Evolutionary conservation across 2,797 vertebrate species (phyloP).

Genomic region (Sebastes iracundus): DNA sequence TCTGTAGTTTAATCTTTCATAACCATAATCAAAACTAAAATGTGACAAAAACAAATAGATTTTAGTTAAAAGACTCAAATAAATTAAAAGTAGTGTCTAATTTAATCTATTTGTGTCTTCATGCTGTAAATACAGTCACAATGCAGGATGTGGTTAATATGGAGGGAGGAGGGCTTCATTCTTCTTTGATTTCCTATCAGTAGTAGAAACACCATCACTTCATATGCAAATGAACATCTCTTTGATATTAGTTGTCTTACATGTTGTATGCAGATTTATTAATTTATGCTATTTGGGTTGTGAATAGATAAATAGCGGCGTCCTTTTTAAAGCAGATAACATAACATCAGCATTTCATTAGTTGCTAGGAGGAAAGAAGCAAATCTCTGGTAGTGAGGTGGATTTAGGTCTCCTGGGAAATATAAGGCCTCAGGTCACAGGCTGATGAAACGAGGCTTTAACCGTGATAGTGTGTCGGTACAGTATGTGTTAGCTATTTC

Average conservation of each 20-base stretch:
- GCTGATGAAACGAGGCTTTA: slow-evolving; percentile 43
- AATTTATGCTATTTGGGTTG: slow-evolving; percentile 55
- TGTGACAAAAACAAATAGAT: not conserved
- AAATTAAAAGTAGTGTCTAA: not conserved
- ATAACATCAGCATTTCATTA: slow-evolving; percentile 52
- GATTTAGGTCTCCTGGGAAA: slow-evolving; percentile 54
- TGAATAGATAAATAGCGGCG: slow-evolving; percentile 18
- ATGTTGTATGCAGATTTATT: slow-evolving; percentile 61
- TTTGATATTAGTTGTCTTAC: slow-evolving; percentile 38
- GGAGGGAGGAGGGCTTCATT: not conserved
- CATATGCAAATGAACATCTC: slow-evolving; percentile 6
- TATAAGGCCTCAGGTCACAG: slow-evolving; percentile 20
- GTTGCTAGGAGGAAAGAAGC: slow-evolving; percentile 37
- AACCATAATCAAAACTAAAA: not conserved
- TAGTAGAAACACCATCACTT: slow-evolving; percentile 10
- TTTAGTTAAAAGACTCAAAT: not conserved
- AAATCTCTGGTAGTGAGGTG: slow-evolving; percentile 25
- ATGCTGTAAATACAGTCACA: not conserved
- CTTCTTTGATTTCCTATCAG: slow-evolving; percentile 23
- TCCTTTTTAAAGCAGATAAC: slow-evolving; percentile 33
- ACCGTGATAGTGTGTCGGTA: slow-evolving; percentile 6
- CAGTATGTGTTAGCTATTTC: not conserved
- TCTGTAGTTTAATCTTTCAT: not conserved
- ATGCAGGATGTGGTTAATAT: not conserved
- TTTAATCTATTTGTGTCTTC: not conserved